Base-by-base conservation (phyloP, 1,140 invertebrate species). In the Cydia strobilella region DNA sequence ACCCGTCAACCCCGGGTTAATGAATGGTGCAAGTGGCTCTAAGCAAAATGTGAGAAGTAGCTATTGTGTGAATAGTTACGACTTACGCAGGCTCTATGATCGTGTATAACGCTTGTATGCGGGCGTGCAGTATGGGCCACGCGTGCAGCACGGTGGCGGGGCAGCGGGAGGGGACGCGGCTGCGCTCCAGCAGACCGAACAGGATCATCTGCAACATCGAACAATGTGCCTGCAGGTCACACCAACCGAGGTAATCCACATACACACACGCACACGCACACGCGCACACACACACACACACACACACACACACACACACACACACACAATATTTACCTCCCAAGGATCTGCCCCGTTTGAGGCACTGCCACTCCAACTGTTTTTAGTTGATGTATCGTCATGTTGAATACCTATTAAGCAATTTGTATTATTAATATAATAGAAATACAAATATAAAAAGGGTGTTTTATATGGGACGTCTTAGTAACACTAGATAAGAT, bases 71-170 rank as follows among this genome's bases (percentile, higher is more conserved):
- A 39, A 39, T 10, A 39, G 35, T 39, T 9, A 0, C 1, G 10
- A 94, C 95, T 95, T 92, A 97, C 96, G 97, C 97, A n/a, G 98
- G 98, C 94, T 99, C 99, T 13, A 99, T 96, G 75, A 98, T 96
- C 66, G 96, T 96, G 86, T 97, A 99, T 0, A 99, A 94, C 1
- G 97, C 96, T 80, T 97, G 98, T 45, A 99, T 95, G 77, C 99
- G 95, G 0, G 96, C 96, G 91, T 97, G 99, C 4, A 99, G 96
- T 77, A 99, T 97, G 0, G 98, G 98, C 99, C 99, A 99, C 0
- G 98, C 97, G 84, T 98, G 97, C 51, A 96, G 94, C 1, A 97
- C 94, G 0, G 98, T 97, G 27, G 96, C 95, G 0, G 97, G 97
- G 89, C 98, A 99, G 6, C 95, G 92, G 2, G 96, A 95, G 4